A percentile compares a stretch with the other conserved stretches of the same genome.
phyloP scores from a whole-genome alignment of 2,113 vertebrate genomes.

The human (Homo sapiens) region DNA sequence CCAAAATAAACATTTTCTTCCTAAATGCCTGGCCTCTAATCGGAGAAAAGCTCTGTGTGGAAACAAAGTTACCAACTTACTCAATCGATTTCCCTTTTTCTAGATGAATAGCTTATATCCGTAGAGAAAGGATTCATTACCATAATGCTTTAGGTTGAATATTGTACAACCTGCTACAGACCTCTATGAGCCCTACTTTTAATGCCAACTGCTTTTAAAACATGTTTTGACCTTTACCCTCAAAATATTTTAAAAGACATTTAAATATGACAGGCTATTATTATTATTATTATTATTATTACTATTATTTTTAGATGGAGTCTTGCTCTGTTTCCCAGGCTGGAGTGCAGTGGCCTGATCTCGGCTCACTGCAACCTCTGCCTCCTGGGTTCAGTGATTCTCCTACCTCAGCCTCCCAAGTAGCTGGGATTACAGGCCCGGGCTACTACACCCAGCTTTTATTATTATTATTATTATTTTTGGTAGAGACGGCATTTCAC shows the following conservation, averaged over 20 bases:
- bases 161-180: slow-evolving; percentile 19
- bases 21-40: slow-evolving; percentile 42
- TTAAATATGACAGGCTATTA: slow-evolving; percentile 29
- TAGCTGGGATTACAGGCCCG: too few relatives aligned
- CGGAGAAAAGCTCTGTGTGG: neutral
- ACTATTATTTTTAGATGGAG: too few relatives aligned
- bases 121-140: slow-evolving; percentile 23
- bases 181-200: neutral
- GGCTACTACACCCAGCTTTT: too few relatives aligned
- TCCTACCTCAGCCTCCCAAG: too few relatives aligned
- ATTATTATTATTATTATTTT: too few relatives aligned
- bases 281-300: neutral
- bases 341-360: too few relatives aligned
- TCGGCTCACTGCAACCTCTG: too few relatives aligned
- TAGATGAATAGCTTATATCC: slow-evolving; percentile 10
- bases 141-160: slow-evolving; percentile 27
- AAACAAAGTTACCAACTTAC: slow-evolving; percentile 42
- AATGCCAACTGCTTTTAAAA: slow-evolving; percentile 39
- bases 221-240: neutral
- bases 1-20: neutral
- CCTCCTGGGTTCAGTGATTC: too few relatives aligned
- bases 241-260: slow-evolving; percentile 36
- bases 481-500: too few relatives aligned
- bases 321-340: too few relatives aligned
- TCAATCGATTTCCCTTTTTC: slow-evolving; percentile 28